These are phyloP conservation scores for Lasioglossum zephyrum DNA, from an alignment of 2,888 invertebrate species.

Conservation along the genomic window DNA sequence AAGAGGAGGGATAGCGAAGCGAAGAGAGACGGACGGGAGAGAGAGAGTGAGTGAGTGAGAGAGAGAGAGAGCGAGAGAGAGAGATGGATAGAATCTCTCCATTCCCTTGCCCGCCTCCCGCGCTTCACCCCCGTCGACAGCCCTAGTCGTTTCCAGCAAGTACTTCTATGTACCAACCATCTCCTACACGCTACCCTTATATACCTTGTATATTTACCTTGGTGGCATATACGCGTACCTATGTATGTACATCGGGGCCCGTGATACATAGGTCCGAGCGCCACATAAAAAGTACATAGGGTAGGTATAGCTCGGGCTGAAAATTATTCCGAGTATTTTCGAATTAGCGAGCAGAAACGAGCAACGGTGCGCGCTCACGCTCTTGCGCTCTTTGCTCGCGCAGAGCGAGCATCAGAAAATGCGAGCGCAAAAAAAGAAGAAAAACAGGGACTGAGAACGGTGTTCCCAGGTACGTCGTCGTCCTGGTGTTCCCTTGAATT, in stretches of 20 bases:
- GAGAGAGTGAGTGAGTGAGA: constrained; percentile 6
- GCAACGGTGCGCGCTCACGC: constrained; percentile 37
- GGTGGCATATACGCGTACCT: constrained; percentile 66
- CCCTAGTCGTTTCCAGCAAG: constrained; percentile 83
- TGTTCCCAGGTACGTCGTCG: background rate
- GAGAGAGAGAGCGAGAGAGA: constrained; percentile 17
- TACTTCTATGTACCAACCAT: constrained; percentile 83
- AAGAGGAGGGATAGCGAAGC: constrained; percentile 31
- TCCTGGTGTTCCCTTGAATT: constrained; percentile 1
- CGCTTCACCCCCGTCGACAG: constrained; percentile 72
- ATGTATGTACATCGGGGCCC: constrained; percentile 64
- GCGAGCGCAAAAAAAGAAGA: background rate
- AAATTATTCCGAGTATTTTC: constrained; percentile 79
- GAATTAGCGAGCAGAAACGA: constrained; percentile 76
- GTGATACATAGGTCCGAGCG: constrained; percentile 76
- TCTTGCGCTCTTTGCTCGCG: background rate
- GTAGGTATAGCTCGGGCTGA: constrained; percentile 70
- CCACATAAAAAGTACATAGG: constrained; percentile 76
- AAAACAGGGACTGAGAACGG: background rate
- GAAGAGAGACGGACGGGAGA: constrained; percentile 7
- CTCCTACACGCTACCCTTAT: constrained; percentile 81
- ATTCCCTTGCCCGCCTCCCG: constrained; percentile 60
- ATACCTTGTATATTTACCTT: constrained; percentile 78
- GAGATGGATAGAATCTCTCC: constrained; percentile 65
- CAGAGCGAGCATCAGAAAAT: background rate